Evolutionary conservation across 2,797 vertebrate genomes (phyloP).

Genomic region (Melanotaenia parkinsoni): DNA sequence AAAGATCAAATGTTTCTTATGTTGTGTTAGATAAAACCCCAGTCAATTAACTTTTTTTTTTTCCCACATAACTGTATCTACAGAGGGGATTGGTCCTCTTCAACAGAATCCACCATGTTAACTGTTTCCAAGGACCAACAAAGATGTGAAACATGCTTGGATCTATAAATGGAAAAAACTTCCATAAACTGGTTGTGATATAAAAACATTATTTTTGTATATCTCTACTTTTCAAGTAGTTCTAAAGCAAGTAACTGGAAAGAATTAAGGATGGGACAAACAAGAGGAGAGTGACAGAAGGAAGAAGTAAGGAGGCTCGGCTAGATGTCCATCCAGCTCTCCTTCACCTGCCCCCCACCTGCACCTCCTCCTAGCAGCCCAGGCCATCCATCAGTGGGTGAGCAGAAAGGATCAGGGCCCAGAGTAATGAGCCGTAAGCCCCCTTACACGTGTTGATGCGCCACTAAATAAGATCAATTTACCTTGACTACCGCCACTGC

Average conservation of each 20-base stretch:
- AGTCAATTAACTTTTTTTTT: not conserved
- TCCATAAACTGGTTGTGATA: not conserved
- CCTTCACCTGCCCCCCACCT: conserved; percentile 43
- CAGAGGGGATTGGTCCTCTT: not conserved
- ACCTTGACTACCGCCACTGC: conserved; percentile 72
- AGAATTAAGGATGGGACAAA: conserved; percentile 8
- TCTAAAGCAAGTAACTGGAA: not conserved
- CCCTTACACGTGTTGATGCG: conserved; percentile 86
- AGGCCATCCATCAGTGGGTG: conserved; percentile 83
- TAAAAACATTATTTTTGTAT: too few species aligned
- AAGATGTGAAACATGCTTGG: not conserved
- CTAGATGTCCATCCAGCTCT: conserved; percentile 62
- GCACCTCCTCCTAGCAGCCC: conserved; percentile 48
- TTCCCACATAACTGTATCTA: not conserved
- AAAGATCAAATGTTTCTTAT: not conserved
- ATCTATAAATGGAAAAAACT: too few species aligned
- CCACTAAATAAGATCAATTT: conserved; percentile 88
- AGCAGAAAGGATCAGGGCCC: conserved; percentile 74
- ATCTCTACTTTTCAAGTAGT: not conserved
- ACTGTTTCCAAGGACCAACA: not conserved
- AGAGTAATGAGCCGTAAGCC: conserved; percentile 85
- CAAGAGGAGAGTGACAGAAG: conserved; percentile 21
- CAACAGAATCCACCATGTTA: not conserved
- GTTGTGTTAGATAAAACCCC: not conserved
- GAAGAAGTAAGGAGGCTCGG: conserved; percentile 33